These are phyloP conservation scores for Cerastoderma edule DNA, from an alignment of 2,888 invertebrate genomes.

Conservation along the genomic window DNA sequence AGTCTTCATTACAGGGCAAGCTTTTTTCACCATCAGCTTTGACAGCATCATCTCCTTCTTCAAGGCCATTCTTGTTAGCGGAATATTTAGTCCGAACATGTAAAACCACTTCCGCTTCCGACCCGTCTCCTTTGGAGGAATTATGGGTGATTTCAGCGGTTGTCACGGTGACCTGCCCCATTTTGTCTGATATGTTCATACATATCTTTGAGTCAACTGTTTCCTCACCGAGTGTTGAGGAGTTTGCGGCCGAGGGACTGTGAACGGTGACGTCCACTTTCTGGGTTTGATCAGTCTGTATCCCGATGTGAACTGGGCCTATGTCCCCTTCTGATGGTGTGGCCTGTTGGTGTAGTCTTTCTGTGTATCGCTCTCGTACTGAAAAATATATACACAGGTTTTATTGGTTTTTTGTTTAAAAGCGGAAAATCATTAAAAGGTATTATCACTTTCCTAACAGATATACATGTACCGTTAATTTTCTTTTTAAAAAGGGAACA, in stretches of 20 bases:
- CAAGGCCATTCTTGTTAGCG: background rate
- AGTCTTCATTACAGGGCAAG: background rate
- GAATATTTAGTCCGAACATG: constrained; percentile 62
- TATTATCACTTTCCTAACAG: too few species aligned
- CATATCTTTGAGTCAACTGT: constrained; percentile 39
- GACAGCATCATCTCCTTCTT: background rate
- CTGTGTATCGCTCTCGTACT: constrained; percentile 31
- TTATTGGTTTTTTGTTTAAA: background rate
- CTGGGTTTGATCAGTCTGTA: constrained; percentile 56
- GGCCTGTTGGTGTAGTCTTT: constrained; percentile 4
- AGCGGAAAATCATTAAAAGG: background rate
- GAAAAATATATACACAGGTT: background rate
- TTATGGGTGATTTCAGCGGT: constrained; percentile 58
- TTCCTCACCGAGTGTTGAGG: background rate
- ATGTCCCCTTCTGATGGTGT: background rate
- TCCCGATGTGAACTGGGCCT: constrained; percentile 45
- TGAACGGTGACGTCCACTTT: constrained; percentile 60
- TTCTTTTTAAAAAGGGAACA: too few species aligned
- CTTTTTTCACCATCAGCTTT: background rate
- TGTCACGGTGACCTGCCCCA: constrained; percentile 45
- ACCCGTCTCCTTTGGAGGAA: constrained; percentile 34
- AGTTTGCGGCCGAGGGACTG: constrained; percentile 44
- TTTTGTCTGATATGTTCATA: constrained; percentile 47
- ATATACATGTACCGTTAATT: too few species aligned
- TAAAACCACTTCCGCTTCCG: constrained; percentile 52